Percentiles rank a stretch among this genome's conserved stretches.
These are phyloP conservation scores for Thinocorus orbignyianus DNA, from an alignment of 2,113 vertebrate species.

Conservation along the genomic window DNA sequence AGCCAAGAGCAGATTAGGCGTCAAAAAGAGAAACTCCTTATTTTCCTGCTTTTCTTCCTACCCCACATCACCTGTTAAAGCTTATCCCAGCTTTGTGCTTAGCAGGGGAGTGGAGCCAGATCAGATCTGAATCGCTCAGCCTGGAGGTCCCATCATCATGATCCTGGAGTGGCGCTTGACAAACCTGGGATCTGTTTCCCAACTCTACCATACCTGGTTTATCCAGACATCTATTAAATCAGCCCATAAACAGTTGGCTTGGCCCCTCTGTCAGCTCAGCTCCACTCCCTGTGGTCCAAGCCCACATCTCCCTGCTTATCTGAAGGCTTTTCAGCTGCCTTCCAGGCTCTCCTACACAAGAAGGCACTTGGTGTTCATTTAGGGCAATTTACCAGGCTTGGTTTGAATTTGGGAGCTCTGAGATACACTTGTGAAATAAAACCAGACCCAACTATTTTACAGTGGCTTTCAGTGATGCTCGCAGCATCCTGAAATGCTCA, in stretches of 20 bases:
- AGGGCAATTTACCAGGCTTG: not conserved
- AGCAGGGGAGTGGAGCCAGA: not conserved
- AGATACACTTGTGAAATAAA: not conserved
- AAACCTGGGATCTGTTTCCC: not conserved
- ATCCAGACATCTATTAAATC: not conserved
- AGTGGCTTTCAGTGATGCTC: not conserved
- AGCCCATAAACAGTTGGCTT: not conserved
- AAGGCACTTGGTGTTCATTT: not conserved
- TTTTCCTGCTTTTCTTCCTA: not conserved
- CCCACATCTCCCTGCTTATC: not conserved
- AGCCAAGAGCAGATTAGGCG: not conserved
- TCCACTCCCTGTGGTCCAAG: not conserved
- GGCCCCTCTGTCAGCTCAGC: not conserved
- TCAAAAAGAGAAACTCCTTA: not conserved
- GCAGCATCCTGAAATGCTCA: not conserved
- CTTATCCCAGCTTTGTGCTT: not conserved
- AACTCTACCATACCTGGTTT: not conserved
- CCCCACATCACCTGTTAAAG: not conserved
- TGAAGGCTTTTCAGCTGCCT: not conserved
- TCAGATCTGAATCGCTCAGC: rapidly evolving
- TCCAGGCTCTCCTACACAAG: not conserved
- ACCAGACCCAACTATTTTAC: not conserved
- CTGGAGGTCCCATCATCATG: not conserved
- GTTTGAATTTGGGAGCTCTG: not conserved
- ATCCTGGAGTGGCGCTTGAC: not conserved